Percentiles rank a stretch among this genome's conserved stretches.
Conservation (phyloP, 2,797 vertebrate genomes). For the Acipenser transmontanus region DNA sequence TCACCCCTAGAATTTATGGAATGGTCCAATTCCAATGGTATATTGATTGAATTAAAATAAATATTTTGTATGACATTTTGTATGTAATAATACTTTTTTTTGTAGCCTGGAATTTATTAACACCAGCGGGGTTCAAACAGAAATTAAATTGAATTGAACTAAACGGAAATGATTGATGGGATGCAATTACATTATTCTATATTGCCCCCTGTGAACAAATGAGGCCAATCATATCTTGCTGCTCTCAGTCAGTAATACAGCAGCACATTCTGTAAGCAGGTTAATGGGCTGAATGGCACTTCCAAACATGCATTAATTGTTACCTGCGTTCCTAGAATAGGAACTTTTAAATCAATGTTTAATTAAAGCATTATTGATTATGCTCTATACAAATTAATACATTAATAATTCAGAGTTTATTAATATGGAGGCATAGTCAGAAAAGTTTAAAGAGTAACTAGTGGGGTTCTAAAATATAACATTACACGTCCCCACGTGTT, state of each 20-base stretch:
- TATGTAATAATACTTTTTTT: background rate
- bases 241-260: background rate
- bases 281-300: slow-evolving; percentile 5
- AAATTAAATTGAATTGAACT: too few species aligned
- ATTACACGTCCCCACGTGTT: too few species aligned
- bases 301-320: background rate
- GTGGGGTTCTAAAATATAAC: too few species aligned
- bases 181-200: slow-evolving; percentile 11
- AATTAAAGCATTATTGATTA: slow-evolving; percentile 6
- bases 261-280: background rate
- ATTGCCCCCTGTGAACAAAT: slow-evolving; percentile 9
- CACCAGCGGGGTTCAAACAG: too few species aligned
- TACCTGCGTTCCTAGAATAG: slow-evolving; percentile 11
- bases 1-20: too few species aligned
- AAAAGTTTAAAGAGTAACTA: too few species aligned
- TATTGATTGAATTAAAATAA: too few species aligned
- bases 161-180: slow-evolving; percentile 7
- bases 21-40: too few species aligned
- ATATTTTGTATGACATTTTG: too few species aligned
- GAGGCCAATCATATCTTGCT: slow-evolving; percentile 8
- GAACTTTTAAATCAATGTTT: slow-evolving; percentile 16
- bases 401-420: too few species aligned
- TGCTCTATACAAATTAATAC: slow-evolving; percentile 5
- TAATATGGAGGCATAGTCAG: too few species aligned
- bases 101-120: background rate